Base-by-base conservation (phyloP, 2,113 vertebrate genomes). In the Leiothrix lutea region DNA sequence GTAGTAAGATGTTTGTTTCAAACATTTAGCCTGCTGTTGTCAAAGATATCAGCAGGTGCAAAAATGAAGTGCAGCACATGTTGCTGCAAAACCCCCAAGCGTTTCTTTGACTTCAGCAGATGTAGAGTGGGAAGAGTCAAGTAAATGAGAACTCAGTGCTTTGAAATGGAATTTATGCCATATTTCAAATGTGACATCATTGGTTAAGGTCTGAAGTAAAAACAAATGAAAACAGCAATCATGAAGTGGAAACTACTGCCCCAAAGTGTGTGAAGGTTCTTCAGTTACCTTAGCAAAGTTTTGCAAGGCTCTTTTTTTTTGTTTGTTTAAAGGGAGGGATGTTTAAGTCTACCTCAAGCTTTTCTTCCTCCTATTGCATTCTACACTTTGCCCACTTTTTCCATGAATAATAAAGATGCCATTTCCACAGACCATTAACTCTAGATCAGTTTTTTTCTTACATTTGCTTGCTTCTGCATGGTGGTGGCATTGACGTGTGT, bases 121-220 rank as follows among this genome's bases (percentile, higher is more conserved):
- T 96, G 90, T 93, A 93, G 92, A 94, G 95, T 96, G 94, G 95
- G 92, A 97, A 93, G 91, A 97, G 91, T 93, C 92, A 60, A 97
- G 88, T 86, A 96, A 96, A 96, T 93, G 87, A 96, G 81, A 90
- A 78, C 60, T 78, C 21, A 1, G 48, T 28, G 36, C 29, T 60
- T 88, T 94, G 93, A 94, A 95, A 78, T 74, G 51, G 56, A 90
- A 74, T 94, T 93, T 93, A 73, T 97, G 94, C 69, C 85, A 71
- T 69, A 28, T 92, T 89, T 91, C 80, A 93, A 90, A 78, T 56
- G 86, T 96, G 90, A 92, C 75, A 92, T 93, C 72, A 72, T 54
- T 79, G 58, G 38, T 86, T 95, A 84, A 33, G 40, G 40, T 58
- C 60, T 93, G 88, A 86, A 95, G 80, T 78, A 64, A 94, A 96